Conservation (phyloP, 2,888 invertebrate genomes). For the Atherix ibis region DNA sequence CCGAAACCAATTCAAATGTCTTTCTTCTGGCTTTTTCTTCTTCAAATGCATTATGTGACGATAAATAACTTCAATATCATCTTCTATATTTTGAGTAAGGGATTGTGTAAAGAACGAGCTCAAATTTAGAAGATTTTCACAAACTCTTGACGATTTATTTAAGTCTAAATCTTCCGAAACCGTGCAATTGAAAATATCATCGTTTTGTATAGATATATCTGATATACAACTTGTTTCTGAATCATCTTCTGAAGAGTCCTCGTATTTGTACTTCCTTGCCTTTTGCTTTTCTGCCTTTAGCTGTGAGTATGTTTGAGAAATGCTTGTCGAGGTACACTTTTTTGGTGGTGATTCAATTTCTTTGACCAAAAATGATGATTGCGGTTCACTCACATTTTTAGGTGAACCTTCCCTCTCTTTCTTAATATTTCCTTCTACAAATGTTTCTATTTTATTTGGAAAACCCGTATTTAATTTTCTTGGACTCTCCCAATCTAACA, state of each 20-base stretch:
- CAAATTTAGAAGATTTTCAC: conserved; percentile 7
- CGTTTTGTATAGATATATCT: conserved; percentile 6
- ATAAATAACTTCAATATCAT: conserved; percentile 3
- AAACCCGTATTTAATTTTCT: background rate
- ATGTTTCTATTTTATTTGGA: no score
- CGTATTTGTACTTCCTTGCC: no score
- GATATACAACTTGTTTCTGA: conserved; percentile 7
- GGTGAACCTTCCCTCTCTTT: no score
- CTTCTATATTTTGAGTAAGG: conserved; percentile 1
- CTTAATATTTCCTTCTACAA: no score
- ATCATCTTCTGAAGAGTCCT: conserved; percentile 8
- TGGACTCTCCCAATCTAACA: conserved; percentile 8
- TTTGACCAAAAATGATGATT: no score
- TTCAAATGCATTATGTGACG: conserved; percentile 6
- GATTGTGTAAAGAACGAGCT: conserved; percentile 8
- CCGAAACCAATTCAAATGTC: conserved; percentile 5
- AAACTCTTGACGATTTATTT: conserved; percentile 5
- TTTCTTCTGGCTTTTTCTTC: conserved; percentile 1
- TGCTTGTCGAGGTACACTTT: no score
- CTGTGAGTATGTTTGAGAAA: no score
- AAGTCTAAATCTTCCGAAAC: conserved; percentile 4
- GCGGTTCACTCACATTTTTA: no score
- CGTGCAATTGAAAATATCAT: conserved; percentile 1
- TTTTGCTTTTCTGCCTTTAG: no score
- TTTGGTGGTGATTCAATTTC: no score